Evolutionary conservation across 2,888 invertebrate genomes (phyloP).

Genomic region (Cenopis cana): DNA sequence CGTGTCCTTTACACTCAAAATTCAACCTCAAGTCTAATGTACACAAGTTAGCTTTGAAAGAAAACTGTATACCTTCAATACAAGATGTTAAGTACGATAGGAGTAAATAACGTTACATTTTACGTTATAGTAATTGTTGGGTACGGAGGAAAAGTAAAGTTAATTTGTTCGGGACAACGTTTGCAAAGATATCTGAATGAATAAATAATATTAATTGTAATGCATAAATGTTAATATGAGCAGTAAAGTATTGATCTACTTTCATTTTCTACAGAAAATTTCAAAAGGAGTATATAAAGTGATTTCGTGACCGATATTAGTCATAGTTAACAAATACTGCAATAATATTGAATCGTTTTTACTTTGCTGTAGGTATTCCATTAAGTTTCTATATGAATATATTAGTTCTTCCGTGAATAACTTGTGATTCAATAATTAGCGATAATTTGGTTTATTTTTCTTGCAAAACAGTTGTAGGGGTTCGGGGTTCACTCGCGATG

Average conservation of each 20-base stretch:
- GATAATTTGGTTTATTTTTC: too few species aligned
- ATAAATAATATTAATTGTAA: neutral
- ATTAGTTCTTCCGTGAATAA: too few species aligned
- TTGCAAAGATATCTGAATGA: neutral
- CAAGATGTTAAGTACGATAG: conserved; percentile 5
- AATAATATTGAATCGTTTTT: too few species aligned
- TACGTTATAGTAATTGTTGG: neutral
- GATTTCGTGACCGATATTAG: neutral
- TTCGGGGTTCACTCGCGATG: too few species aligned
- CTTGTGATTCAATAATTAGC: too few species aligned
- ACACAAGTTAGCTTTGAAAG: neutral
- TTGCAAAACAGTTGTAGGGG: too few species aligned
- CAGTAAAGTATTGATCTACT: neutral
- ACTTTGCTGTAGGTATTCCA: too few species aligned
- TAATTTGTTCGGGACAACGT: neutral
- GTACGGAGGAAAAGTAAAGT: neutral
- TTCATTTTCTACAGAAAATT: too few species aligned
- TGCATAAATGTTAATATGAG: neutral
- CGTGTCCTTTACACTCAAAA: neutral
- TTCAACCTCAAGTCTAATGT: neutral
- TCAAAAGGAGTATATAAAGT: neutral
- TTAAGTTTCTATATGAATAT: too few species aligned
- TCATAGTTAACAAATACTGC: neutral
- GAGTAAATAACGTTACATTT: conserved; percentile 3
- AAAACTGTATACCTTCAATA: too few species aligned